Base-by-base conservation (phyloP, 2,113 vertebrate genomes). In the Tiliqua scincoides region DNA sequence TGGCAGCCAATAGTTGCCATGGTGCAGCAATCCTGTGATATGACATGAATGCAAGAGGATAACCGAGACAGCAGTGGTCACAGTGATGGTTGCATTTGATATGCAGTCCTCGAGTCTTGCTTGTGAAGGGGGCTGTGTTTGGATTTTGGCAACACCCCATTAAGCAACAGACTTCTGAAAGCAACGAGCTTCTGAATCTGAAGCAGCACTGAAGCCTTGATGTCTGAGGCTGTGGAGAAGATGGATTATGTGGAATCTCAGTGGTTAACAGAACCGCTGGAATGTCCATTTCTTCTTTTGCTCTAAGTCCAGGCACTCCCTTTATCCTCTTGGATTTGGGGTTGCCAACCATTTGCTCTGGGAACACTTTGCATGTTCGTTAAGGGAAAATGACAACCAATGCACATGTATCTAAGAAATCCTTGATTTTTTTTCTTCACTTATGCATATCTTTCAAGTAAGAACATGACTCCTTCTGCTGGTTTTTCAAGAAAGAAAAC, bases 261-360 rank as follows among this genome's bases (percentile, higher is more conserved):
- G 32, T 27, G 88, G 75, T 89, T 37, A 21, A 6, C 72, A 23
- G 48, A 23, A 82, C 10, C n/a, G 77, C 81, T 59, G 14, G 79
- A 87, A 76, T 85, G 80, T 6, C 8, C 27, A 74, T 81, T 82
- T 14, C 9, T 11, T 73, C 20, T 75, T 75, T 35, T 40, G 48
- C 35, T 17, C 6, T 32, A 67, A 90, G 79, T 62, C 1, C 5
- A 72, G 83, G 20, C 6, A 54, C 4, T 79, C 37, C 14, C 89
- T 68, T 4, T 18, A 71, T 89, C 54, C 52, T 88, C 68, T 82
- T 68, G 82, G 70, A 85, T 77, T 25, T 14, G 17, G 32, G 11
- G 88, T 87, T 57, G 65, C 89, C n/a, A n/a, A n/a, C n/a, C 57
- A 79, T 89, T 92, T 77, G 63, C 65, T 84, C 4, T 32, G 18